A percentile compares a stretch with the other conserved stretches of the same genome.
phyloP scores from a whole-genome alignment of 2,797 vertebrate genomes.

The Sebastes taczanowskii region DNA sequence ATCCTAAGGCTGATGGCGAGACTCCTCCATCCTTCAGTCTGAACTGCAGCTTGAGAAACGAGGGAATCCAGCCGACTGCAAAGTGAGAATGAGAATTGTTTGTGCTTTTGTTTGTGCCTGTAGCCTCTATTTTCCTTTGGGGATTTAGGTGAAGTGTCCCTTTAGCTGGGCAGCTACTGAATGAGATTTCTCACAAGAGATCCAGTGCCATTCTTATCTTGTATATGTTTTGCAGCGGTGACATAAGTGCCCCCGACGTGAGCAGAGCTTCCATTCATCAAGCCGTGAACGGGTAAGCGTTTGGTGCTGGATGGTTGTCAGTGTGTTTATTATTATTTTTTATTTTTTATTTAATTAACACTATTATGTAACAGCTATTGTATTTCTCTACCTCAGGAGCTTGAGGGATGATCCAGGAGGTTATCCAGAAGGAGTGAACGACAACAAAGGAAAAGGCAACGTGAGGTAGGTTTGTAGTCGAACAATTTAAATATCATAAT shows the following conservation, averaged over 20 bases:
- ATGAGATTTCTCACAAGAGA: background rate
- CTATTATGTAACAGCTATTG: background rate
- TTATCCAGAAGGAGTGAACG: background rate
- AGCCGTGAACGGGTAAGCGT: constrained; percentile 23
- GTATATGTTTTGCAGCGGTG: constrained; percentile 40
- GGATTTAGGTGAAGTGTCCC: background rate
- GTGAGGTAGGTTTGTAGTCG: constrained; percentile 5
- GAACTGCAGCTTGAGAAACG: background rate
- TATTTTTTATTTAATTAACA: background rate
- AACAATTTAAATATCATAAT: background rate
- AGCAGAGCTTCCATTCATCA: background rate
- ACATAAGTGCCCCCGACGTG: background rate
- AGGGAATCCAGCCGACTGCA: background rate
- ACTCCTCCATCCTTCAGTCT: background rate
- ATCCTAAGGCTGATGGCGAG: background rate
- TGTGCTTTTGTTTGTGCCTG: background rate
- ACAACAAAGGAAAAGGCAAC: background rate
- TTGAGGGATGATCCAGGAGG: constrained; percentile 44
- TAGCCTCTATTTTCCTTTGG: background rate
- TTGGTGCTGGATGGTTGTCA: background rate
- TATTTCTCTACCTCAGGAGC: constrained; percentile 10
- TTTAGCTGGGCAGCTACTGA: background rate
- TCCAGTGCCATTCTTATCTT: background rate
- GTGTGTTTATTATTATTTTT: background rate
- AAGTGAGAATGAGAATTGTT: constrained; percentile 25